A percentile compares a stretch with the other conserved stretches of the same genome.
phyloP scores from a whole-genome alignment of 2,888 invertebrate genomes.

The Meliscaeva auricollis region DNA sequence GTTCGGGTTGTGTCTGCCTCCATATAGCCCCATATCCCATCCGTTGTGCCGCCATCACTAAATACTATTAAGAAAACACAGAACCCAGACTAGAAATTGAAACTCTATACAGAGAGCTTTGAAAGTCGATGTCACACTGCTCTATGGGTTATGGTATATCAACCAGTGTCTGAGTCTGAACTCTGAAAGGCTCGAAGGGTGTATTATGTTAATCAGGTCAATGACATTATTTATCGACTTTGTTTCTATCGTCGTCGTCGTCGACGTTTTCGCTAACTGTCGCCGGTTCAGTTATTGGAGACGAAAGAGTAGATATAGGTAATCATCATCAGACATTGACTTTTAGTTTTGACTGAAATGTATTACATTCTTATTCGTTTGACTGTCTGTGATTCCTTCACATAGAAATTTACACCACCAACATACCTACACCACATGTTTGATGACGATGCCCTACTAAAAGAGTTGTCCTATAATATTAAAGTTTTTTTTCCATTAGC shows the following conservation, averaged over 20 bases:
- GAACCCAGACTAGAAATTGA: conserved; percentile 43
- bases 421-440: not conserved
- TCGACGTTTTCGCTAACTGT: not conserved
- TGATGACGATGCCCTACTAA: conserved; percentile 63
- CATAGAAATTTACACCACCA: not conserved
- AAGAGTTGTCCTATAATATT: conserved; percentile 32
- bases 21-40: not conserved
- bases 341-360: no score
- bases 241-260: conserved; percentile 1
- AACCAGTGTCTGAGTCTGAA: conserved; percentile 14
- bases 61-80: conserved; percentile 33
- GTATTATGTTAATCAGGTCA: conserved; percentile 82
- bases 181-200: conserved; percentile 77
- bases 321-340: conserved; percentile 61
- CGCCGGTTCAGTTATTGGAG: not conserved
- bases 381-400: not conserved
- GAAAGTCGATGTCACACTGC: conserved; percentile 51
- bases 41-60: conserved; percentile 9
- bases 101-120: conserved; percentile 40
- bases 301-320: conserved; percentile 1
- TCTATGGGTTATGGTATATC: not conserved
- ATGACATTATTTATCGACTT: conserved; percentile 77
- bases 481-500: not conserved
- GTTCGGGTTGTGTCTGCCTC: conserved; percentile 22
- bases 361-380: conserved; percentile 54